Percentiles rank a stretch among this genome's conserved stretches.
phyloP scores from a whole-genome alignment of 1,140 invertebrate species.

The Phortica variegata region DNA sequence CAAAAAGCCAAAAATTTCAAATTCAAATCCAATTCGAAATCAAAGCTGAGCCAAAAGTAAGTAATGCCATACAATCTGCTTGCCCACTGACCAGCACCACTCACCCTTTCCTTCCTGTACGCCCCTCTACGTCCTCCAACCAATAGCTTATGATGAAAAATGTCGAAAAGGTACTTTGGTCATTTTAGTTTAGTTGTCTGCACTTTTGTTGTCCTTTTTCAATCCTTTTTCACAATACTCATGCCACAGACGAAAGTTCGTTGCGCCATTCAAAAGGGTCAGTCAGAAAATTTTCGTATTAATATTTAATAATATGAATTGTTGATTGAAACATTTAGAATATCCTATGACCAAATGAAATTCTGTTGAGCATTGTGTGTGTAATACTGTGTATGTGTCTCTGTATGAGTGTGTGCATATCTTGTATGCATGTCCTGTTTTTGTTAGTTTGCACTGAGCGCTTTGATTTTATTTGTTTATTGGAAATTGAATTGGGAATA shows the following conservation, averaged over 20 bases:
- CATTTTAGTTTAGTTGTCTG: slow-evolving; percentile 1
- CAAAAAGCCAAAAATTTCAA: slow-evolving; percentile 49
- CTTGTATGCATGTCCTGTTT: slow-evolving; percentile 21
- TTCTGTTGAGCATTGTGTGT: slow-evolving; percentile 15
- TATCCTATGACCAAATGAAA: slow-evolving; percentile 10
- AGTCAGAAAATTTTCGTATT: slow-evolving; percentile 40
- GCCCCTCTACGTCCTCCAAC: slow-evolving; percentile 21
- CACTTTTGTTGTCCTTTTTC: no score
- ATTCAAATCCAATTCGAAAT: slow-evolving; percentile 53
- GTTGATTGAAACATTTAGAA: slow-evolving; percentile 50
- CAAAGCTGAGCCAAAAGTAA: slow-evolving; percentile 28
- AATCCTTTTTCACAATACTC: no score
- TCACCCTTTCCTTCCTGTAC: not conserved
- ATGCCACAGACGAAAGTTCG: no score
- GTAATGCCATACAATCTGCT: not conserved
- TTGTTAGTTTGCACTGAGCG: slow-evolving; percentile 25
- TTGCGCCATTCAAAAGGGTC: slow-evolving; percentile 42
- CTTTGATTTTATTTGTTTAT: slow-evolving; percentile 49
- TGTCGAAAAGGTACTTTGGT: slow-evolving; percentile 42
- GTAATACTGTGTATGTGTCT: slow-evolving; percentile 2
- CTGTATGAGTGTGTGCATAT: not conserved
- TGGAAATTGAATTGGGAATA: slow-evolving; percentile 45
- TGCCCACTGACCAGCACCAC: not conserved
- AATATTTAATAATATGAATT: slow-evolving; percentile 54
- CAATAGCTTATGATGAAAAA: slow-evolving; percentile 46